Evolutionary conservation across 2,797 vertebrate species (phyloP).

Genomic region (Serranus cabrilla): DNA sequence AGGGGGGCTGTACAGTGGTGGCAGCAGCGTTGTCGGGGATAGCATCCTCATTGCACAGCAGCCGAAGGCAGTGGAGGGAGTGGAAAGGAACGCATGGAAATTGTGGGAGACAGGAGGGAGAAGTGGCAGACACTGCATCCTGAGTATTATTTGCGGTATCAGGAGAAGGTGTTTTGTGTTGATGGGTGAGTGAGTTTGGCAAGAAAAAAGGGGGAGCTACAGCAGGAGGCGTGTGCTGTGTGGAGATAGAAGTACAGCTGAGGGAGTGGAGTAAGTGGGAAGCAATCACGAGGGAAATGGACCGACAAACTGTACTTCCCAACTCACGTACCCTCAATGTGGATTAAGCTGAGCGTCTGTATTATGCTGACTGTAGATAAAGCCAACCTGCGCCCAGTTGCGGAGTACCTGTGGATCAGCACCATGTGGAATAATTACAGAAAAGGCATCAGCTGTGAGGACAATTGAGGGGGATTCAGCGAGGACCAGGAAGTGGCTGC

Average conservation of each 20-base stretch:
- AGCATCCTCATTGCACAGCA: conserved; percentile 76
- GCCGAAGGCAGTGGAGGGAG: conserved; percentile 63
- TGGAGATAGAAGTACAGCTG: conserved; percentile 59
- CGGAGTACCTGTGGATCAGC: conserved; percentile 72
- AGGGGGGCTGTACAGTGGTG: conserved; percentile 67
- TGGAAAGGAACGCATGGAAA: conserved; percentile 50
- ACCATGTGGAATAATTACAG: conserved; percentile 78
- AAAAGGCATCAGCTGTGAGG: conserved; percentile 42
- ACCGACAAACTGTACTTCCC: conserved; percentile 64
- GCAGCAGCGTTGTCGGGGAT: conserved; percentile 69
- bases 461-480: conserved; percentile 42
- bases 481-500: conserved; percentile 57
- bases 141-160: conserved; percentile 51
- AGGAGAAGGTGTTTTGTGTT: conserved; percentile 55
- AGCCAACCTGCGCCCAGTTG: conserved; percentile 26
- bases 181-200: conserved; percentile 56
- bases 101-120: conserved; percentile 50
- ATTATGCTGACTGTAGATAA: conserved; percentile 24
- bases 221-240: conserved; percentile 64
- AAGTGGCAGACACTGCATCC: conserved; percentile 52
- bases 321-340: conserved; percentile 56
- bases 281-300: conserved; percentile 80
- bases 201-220: conserved; percentile 35
- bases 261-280: conserved; percentile 69
- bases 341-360: conserved; percentile 66